A percentile compares a stretch with the other conserved stretches of the same genome.
Conservation (phyloP, 2,797 vertebrate species). For the Tragelaphus oryx region DNA sequence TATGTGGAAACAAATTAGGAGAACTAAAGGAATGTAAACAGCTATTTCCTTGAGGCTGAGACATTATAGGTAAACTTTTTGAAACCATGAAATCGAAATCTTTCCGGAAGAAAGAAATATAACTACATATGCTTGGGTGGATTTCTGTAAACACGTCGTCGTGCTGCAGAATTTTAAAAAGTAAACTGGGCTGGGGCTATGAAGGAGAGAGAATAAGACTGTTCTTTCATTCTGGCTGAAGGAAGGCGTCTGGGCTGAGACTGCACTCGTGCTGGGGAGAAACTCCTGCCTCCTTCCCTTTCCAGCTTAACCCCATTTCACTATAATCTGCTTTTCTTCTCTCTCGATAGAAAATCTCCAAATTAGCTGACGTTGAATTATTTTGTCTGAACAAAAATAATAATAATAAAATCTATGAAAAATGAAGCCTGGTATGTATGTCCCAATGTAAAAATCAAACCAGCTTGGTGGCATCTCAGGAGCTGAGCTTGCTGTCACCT, state of each 20-base stretch:
- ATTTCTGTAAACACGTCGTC: conserved; percentile 40
- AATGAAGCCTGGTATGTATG: neutral
- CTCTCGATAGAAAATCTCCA: conserved; percentile 1
- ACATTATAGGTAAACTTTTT: neutral
- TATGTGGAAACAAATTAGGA: neutral
- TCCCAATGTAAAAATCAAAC: conserved; percentile 1
- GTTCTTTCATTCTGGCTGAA: neutral
- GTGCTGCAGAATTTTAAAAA: neutral
- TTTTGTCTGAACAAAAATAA: conserved; percentile 22
- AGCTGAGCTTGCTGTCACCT: neutral
- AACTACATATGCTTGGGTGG: neutral
- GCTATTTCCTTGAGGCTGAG: neutral
- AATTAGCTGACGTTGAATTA: neutral
- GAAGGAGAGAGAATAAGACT: neutral
- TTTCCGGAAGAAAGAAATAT: conserved; percentile 23
- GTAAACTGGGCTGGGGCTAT: neutral
- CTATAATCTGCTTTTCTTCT: neutral
- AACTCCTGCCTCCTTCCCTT: neutral
- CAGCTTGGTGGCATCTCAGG: neutral
- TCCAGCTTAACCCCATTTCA: neutral
- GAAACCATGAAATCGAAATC: conserved; percentile 17
- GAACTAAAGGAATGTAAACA: neutral
- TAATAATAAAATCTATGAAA: neutral
- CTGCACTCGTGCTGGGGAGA: neutral
- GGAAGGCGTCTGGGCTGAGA: neutral